Conservation (phyloP, 2,113 vertebrate genomes). For the Cynopterus brachyotis region DNA sequence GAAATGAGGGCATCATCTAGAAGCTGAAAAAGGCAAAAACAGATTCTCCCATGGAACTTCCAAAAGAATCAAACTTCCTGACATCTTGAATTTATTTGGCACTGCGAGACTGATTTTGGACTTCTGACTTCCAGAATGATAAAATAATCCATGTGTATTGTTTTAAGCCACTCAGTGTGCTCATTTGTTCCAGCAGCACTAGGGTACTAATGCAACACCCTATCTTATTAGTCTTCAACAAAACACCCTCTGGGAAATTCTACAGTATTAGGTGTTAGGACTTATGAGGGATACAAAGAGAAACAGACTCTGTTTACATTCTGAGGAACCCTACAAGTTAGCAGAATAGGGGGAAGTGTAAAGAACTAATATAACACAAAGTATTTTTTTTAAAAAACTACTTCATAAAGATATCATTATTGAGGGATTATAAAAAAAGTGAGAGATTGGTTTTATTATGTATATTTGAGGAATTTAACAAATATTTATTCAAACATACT, state of each 20-base stretch:
- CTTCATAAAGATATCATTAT: background rate
- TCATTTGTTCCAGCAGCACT: background rate
- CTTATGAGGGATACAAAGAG: background rate
- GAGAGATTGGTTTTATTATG: background rate
- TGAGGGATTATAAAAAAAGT: background rate
- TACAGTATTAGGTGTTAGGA: background rate
- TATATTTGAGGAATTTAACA: constrained; percentile 13
- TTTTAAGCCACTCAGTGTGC: background rate
- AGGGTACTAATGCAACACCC: background rate
- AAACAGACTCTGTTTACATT: background rate
- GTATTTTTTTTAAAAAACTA: background rate
- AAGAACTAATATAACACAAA: background rate
- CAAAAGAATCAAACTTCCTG: background rate
- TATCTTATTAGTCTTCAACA: background rate
- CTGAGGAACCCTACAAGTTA: background rate
- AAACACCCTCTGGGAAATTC: background rate
- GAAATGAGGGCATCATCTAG: background rate
- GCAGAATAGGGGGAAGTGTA: background rate
- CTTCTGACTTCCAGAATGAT: background rate
- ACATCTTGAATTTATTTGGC: background rate
- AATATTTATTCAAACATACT: background rate
- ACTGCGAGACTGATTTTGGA: background rate
- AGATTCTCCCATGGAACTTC: background rate
- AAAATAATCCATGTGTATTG: background rate
- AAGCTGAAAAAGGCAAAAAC: background rate